Evolutionary conservation across 2,888 invertebrate species (phyloP), one percentile per base, ranked within the genome.

Genomic region (Tetrapedia diversipes): DNA sequence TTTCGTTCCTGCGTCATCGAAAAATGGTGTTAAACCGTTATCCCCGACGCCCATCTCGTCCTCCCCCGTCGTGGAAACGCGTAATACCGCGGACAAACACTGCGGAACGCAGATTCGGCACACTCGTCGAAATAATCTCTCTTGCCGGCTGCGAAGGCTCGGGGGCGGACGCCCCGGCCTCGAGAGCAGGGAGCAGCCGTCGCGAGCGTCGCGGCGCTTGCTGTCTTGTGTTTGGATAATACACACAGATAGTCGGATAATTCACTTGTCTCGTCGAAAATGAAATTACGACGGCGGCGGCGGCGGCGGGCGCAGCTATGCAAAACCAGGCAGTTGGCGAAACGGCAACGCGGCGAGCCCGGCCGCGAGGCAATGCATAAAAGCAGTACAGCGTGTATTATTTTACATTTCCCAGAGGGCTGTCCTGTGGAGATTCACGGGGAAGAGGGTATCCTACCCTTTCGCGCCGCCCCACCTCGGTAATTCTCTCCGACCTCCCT

Each of bases 371-470:
- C 80, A 72, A 77, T 80, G 82, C 73, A 84, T 70, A 80, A 84
- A 82, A 77, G 78, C 75, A 77, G 79, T 72, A 79, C 66, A 78
- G 63, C 78, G 82, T 83, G 86, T 88, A 89, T 89, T 89, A 89
- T 88, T 89, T 87, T 87, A 86, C 88, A 88, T 86, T 84, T 86
- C 86, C 88, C 88, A 75, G 66, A 79, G 83, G 87, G 68, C 68
- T 66, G 43, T 80, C 56, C 79, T 75, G 51, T 61, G 69, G 66
- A 74, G 60, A 68, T 73, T 59, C 73, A 47, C n/a, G n/a, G n/a
- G 32, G 53, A 16, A 63, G 41, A 57, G 80, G 65, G 79, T 68
- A 60, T 57, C 66, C 45, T 32, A n/a, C 59, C 24, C 45, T 22
- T 45, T 14, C 27, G n/a, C n/a, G 39, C 27, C 43, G 29, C 14